A percentile compares a stretch with the other conserved stretches of the same genome.
These are phyloP conservation scores for Drosophila formosana DNA, from an alignment of 2,888 invertebrate genomes.

Conservation along the genomic window DNA sequence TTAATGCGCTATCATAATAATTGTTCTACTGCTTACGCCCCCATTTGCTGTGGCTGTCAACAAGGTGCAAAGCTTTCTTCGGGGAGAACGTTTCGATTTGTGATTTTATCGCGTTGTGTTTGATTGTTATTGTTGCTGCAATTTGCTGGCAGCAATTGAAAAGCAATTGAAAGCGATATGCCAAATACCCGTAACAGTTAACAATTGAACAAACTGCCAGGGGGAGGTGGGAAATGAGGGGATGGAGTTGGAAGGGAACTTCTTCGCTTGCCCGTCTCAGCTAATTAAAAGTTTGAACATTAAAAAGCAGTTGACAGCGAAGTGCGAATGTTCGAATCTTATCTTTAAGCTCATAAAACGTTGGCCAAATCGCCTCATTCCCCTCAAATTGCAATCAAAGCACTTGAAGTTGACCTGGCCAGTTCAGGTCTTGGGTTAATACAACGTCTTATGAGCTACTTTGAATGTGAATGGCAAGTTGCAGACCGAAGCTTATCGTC, in stretches of 20 bases:
- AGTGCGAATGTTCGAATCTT: conserved; percentile 42
- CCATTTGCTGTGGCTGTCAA: conserved; percentile 47
- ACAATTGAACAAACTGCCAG: not conserved
- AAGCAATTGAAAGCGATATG: conserved; percentile 59
- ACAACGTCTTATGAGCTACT: conserved; percentile 50
- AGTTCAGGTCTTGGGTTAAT: conserved; percentile 44
- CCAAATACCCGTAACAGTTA: conserved; percentile 35
- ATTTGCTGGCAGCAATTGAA: conserved; percentile 62
- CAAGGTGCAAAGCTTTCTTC: conserved; percentile 29
- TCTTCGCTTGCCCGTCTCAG: conserved; percentile 10
- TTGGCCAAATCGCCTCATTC: conserved; percentile 3
- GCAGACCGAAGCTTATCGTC: conserved; percentile 51
- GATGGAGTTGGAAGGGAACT: not conserved
- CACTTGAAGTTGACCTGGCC: conserved; percentile 32
- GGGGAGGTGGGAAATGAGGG: not conserved
- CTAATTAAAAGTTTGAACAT: conserved; percentile 61
- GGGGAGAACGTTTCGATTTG: conserved; percentile 47
- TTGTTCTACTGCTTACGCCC: not conserved
- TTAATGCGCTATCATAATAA: not conserved
- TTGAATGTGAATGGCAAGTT: conserved; percentile 48
- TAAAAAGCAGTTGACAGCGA: conserved; percentile 34
- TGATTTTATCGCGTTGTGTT: conserved; percentile 57
- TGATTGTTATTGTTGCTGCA: conserved; percentile 59
- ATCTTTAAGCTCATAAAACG: conserved; percentile 64
- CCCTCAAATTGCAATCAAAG: conserved; percentile 32